Evolutionary conservation across 2,113 vertebrate species (phyloP).

Genomic region (Campylorhamphus procurvoides): DNA sequence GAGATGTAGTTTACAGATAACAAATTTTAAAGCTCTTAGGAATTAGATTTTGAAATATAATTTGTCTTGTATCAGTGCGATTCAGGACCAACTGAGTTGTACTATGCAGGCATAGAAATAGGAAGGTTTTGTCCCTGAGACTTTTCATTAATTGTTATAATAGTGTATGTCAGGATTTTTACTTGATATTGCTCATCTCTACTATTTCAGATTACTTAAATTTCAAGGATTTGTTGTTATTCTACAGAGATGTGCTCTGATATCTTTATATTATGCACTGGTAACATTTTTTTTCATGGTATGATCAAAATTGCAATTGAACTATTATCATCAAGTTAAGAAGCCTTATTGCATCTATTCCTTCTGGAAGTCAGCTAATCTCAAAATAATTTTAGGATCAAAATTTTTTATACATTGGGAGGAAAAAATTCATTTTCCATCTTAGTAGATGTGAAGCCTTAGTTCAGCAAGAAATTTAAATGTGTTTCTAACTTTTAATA

Average conservation of each 20-base stretch:
- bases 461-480: background rate
- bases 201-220: background rate
- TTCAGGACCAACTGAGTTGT: background rate
- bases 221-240: background rate
- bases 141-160: background rate
- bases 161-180: background rate
- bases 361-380: background rate
- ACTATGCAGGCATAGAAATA: background rate
- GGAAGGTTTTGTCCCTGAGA: background rate
- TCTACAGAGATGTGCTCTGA: background rate
- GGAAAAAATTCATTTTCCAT: background rate
- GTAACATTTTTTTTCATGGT: background rate
- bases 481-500: background rate
- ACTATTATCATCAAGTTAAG: background rate
- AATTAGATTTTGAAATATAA: background rate
- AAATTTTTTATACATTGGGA: background rate
- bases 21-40: background rate
- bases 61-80: background rate
- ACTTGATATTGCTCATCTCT: background rate
- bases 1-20: background rate
- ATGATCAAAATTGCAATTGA: background rate
- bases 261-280: background rate
- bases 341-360: background rate
- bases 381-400: background rate
- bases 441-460: background rate